Evolutionary conservation across 2,797 vertebrate genomes (phyloP), one percentile per base, ranked within the genome.

Genomic region (Lacerta agilis): DNA sequence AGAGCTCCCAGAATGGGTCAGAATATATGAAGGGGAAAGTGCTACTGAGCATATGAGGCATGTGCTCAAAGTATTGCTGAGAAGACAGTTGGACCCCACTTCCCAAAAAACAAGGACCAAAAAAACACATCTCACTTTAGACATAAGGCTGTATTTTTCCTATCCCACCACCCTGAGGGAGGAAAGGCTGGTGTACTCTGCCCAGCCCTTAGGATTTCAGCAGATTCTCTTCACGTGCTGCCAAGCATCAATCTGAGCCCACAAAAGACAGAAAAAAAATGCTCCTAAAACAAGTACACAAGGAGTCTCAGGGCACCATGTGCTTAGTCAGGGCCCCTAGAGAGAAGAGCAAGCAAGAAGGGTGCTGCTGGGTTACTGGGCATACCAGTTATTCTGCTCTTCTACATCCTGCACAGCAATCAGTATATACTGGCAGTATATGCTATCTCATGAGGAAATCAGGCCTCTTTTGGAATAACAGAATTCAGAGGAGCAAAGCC

Each of bases 181-280:
- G 18, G 27, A 18, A 81, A 87, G 79, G 45, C 67, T 41, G 36
- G 13, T 20, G 58, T 45, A 72, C 27, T 49, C 41, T 64, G n/a
- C 11, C 61, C 76, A 33, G 33, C 71, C 29, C 43, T 5, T 33
- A 29, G 55, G 29, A 66, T 41, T 82, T 75, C 38, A 82, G 69
- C 23, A 43, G 43, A 86, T 20, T 41, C 36, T 58, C 55, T 61
- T 58, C 67, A 61, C 11, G 27, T 18, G n/a, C 8, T 49, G 79
- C 58, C 79, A 67, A 77, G 8, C 25, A 75, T 64, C 79, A 7
- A 43, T 82, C 29, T 55, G 58, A 76, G 79, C 66, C 38, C 67
- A 73, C 77, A 72, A 45, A 29, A 76, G 78, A n/a, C 7, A 78
- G 20, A 61, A 69, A 86, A 86, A 33, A 87, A 81, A 33, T 66